These are phyloP conservation scores for Archips xylosteana DNA, from an alignment of 2,888 invertebrate genomes.

Conservation along the genomic window DNA sequence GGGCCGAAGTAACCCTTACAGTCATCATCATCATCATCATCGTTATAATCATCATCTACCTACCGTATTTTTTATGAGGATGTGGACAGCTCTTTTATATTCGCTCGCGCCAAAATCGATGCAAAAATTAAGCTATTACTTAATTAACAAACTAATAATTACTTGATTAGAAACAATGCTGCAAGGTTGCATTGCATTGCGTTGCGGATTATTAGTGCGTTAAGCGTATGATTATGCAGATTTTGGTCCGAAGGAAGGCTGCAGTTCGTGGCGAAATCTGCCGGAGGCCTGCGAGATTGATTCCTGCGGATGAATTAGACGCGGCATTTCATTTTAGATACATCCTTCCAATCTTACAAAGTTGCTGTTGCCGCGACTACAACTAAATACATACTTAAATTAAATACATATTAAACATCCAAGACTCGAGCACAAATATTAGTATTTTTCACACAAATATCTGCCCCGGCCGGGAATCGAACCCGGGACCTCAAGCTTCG, in stretches of 20 bases:
- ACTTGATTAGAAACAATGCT: constrained; percentile 41
- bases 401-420: too few relatives aligned
- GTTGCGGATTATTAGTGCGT: constrained; percentile 45
- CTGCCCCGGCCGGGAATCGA: too few relatives aligned
- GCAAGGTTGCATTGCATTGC: constrained; percentile 39
- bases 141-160: background rate
- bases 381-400: too few relatives aligned
- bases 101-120: background rate
- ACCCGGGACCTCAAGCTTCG: too few relatives aligned
- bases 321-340: background rate
- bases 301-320: constrained; percentile 16
- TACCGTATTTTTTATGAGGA: background rate
- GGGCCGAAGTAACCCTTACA: too few relatives aligned
- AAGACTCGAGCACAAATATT: too few relatives aligned
- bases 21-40: too few relatives aligned
- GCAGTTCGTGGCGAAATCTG: constrained; percentile 13
- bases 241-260: constrained; percentile 40
- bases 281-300: constrained; percentile 30
- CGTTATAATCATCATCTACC: too few relatives aligned
- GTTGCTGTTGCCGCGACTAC: too few relatives aligned
- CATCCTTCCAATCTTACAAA: too few relatives aligned
- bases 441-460: too few relatives aligned
- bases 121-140: background rate
- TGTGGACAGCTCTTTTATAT: background rate
- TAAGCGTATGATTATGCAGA: constrained; percentile 46